Evolutionary conservation across 37 sponge, comb jelly and placozoan genomes (phyloP).

Genomic region (Hormiphora californensis): DNA sequence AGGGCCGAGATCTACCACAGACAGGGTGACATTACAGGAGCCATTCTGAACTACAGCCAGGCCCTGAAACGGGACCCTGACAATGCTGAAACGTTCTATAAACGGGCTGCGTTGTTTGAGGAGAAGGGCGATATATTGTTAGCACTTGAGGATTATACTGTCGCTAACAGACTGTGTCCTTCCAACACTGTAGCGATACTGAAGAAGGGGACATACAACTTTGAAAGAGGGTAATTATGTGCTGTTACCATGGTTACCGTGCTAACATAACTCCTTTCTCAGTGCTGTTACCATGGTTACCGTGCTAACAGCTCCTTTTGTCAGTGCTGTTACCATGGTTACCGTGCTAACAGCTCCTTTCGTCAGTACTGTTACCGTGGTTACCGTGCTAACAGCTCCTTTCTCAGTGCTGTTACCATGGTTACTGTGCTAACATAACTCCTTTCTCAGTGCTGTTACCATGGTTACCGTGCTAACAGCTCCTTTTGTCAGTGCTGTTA

Average conservation of each 20-base stretch:
- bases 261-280: neutral
- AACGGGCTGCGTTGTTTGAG: constrained; percentile 73
- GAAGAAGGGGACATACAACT: constrained; percentile 66
- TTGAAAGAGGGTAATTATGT: constrained; percentile 53
- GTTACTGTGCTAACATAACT: too few species aligned
- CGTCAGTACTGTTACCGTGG: too few species aligned
- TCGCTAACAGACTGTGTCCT: constrained; percentile 60
- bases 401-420: too few species aligned
- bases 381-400: too few species aligned
- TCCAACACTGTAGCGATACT: constrained; percentile 60
- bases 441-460: too few species aligned
- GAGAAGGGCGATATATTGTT: constrained; percentile 61
- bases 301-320: too few species aligned
- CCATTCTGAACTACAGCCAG: constrained; percentile 57
- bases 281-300: too few species aligned
- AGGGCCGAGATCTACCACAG: constrained; percentile 47
- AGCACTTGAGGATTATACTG: constrained; percentile 72
- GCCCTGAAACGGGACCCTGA: constrained; percentile 60
- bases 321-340: too few species aligned
- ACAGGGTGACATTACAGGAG: constrained; percentile 48
- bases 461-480: too few species aligned
- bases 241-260: too few species aligned
- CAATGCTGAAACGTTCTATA: constrained; percentile 60
- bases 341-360: too few species aligned
- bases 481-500: too few species aligned